Percentiles rank a stretch among this genome's conserved stretches.
phyloP scores from a whole-genome alignment of 2,113 vertebrate species.

The Pristiophorus japonicus region DNA sequence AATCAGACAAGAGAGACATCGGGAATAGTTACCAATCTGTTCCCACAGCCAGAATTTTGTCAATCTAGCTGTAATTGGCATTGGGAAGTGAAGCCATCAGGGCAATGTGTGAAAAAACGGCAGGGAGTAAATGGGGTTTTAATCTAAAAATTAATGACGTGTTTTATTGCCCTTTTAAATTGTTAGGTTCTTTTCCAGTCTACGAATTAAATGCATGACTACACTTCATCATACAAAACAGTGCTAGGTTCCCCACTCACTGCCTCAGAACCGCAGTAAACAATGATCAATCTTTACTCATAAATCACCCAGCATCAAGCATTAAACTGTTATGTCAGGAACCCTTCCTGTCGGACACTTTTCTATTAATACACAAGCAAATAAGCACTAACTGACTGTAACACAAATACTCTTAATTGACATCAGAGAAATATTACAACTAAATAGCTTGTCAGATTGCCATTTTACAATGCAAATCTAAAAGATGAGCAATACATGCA shows the following conservation, averaged over 20 bases:
- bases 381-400: not conserved
- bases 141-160: slow-evolving; percentile 22
- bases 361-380: not conserved
- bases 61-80: not conserved
- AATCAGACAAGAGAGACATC: not conserved
- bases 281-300: not conserved
- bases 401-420: slow-evolving; percentile 5
- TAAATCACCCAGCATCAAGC: not conserved
- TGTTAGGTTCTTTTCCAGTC: not conserved
- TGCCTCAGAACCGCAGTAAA: slow-evolving; percentile 7
- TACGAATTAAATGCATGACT: slow-evolving; percentile 12
- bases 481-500: not conserved
- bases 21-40: not conserved
- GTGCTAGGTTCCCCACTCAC: not conserved
- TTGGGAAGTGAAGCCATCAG: slow-evolving; percentile 18
- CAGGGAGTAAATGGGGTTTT: slow-evolving; percentile 29
- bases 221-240: not conserved
- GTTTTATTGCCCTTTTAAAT: slow-evolving; percentile 30
- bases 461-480: not conserved
- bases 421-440: not conserved
- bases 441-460: not conserved
- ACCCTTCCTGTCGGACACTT: not conserved
- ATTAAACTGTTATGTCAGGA: not conserved
- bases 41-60: not conserved
- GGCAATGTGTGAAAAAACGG: not conserved